Evolutionary conservation across 2,888 invertebrate genomes (phyloP), one percentile per base, ranked within the genome.

Genomic region (Augochlorella aurata): DNA sequence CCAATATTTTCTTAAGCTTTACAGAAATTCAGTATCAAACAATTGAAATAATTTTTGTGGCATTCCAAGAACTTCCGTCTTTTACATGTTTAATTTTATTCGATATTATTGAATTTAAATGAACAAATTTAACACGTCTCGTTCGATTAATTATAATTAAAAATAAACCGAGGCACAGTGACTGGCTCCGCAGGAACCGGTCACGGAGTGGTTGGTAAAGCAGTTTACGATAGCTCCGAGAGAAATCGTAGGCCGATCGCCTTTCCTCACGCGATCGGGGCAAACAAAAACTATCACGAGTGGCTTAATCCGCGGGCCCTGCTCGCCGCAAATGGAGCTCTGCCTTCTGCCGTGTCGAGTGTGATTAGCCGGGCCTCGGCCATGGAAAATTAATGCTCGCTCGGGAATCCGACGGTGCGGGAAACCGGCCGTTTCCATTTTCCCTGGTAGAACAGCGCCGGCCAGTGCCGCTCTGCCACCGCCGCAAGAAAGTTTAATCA

Each of bases 401-500:
- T 58, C 58, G 63, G 49, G 38, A 49, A 63, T 61, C 18, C 24
- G n/a, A 3, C n/a, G 3, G 21, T 24, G 61, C 16, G 29, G 29
- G 49, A 38, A 38, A 18, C 5, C 69, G 38, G 24, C 49, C 14
- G 67, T 50, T 49, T 47, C 61, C 67, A 24, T 68, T 68, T 65
- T 67, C 18, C 14, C n/a, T 24, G n/a, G 63, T 44, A 63, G 54
- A 73, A 66, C 78, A 79, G 12, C 70, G 61, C 3, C 63, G 18
- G 9, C 29, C 16, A 38, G 38, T 16, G 54, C 50, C 29, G 61
- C 54, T 14, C 54, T 14, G 5, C 12, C n/a, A 29, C 61, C 12
- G 49, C 67, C 29, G 67, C 65, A 49, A 69, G 82, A 71, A 65
- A 68, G 74, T 74, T 77, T 77, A 72, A 71, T 74, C 77, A 16